A percentile compares a stretch with the other conserved stretches of the same genome.
Conservation (phyloP, 2,888 invertebrate species). For the Ophraella communa region DNA sequence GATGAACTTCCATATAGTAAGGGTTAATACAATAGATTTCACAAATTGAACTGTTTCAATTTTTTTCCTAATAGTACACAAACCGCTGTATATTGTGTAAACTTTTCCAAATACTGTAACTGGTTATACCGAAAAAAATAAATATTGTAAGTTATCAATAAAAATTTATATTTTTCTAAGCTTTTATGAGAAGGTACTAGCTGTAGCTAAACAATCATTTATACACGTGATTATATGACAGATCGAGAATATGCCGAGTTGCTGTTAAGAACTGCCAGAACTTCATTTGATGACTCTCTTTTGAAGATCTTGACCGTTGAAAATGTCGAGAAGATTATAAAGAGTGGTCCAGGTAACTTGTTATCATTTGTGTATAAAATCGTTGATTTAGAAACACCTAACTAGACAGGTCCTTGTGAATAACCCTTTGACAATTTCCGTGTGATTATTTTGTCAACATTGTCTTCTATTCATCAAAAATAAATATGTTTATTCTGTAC, state of each 20-base stretch:
- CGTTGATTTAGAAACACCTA: slow-evolving; percentile 32
- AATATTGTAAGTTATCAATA: no score
- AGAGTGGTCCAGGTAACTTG: slow-evolving; percentile 27
- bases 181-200: not conserved
- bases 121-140: no score
- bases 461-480: not conserved
- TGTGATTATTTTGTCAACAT: not conserved
- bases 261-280: slow-evolving; percentile 46
- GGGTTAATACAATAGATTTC: no score
- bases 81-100: no score
- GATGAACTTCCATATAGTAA: no score
- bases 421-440: slow-evolving; percentile 18
- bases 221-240: slow-evolving; percentile 35
- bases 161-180: no score
- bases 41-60: no score
- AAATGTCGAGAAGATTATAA: slow-evolving; percentile 38
- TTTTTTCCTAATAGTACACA: no score
- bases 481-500: no score
- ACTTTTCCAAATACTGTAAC: no score
- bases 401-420: slow-evolving; percentile 39
- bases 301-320: slow-evolving; percentile 43
- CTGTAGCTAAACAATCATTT: slow-evolving; percentile 4
- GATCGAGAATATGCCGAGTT: slow-evolving; percentile 50
- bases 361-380: slow-evolving; percentile 15
- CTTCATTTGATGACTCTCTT: slow-evolving; percentile 51